Percentiles rank a stretch among this genome's conserved stretches.
These are phyloP conservation scores for Zosterops borbonicus DNA, from an alignment of 2,113 vertebrate species.

Conservation along the genomic window DNA sequence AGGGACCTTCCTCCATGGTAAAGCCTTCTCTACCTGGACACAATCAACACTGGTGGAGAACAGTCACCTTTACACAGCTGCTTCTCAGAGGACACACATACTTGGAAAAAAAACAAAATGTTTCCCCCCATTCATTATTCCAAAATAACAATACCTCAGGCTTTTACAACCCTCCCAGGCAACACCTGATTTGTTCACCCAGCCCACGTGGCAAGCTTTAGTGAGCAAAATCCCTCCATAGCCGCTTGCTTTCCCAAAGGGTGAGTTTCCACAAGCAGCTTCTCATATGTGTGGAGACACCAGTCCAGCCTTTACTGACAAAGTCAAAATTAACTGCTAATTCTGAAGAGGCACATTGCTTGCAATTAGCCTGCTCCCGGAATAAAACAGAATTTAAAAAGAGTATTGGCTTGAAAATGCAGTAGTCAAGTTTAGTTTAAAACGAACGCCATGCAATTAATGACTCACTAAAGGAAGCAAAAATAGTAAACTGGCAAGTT, in stretches of 20 bases:
- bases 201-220: not conserved
- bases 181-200: not conserved
- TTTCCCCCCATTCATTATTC: not conserved
- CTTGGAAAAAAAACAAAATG: not conserved
- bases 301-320: not conserved
- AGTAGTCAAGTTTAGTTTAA: slow-evolving; percentile 69
- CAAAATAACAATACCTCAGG: not conserved
- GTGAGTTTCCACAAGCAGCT: slow-evolving; percentile 10
- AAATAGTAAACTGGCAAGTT: slow-evolving; percentile 73
- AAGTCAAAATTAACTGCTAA: slow-evolving; percentile 18
- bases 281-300: not conserved
- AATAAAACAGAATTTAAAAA: slow-evolving; percentile 36
- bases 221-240: not conserved
- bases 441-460: slow-evolving; percentile 78
- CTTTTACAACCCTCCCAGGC: not conserved
- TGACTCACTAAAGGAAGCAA: slow-evolving; percentile 70
- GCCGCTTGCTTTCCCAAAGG: not conserved
- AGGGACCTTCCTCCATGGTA: rapidly evolving
- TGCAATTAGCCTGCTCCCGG: slow-evolving; percentile 27
- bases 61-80: not conserved
- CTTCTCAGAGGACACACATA: not conserved
- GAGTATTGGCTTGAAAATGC: slow-evolving; percentile 60
- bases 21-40: not conserved
- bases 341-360: slow-evolving; percentile 50
- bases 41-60: not conserved